Evolutionary conservation across 2,797 vertebrate genomes (phyloP).

Genomic region (Pseudopleuronectes americanus): DNA sequence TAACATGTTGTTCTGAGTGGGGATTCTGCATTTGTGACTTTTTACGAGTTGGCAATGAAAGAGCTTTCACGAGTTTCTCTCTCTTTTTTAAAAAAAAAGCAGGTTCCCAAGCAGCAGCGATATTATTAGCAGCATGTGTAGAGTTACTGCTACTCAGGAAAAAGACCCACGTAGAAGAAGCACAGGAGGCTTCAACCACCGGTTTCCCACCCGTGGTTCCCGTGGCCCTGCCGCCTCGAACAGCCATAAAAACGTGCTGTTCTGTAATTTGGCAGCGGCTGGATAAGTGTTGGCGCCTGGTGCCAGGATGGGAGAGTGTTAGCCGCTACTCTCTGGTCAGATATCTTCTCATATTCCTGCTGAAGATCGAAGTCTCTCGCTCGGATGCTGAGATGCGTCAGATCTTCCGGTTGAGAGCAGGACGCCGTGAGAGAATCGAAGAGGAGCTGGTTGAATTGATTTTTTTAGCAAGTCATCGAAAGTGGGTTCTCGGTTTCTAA

Average conservation of each 20-base stretch:
- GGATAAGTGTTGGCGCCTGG: slow-evolving; percentile 43
- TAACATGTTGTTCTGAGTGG: not conserved
- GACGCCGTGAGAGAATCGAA: no score
- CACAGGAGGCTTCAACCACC: slow-evolving; percentile 37
- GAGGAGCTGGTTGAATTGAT: not conserved
- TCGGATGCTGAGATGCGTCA: no score
- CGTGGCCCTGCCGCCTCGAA: slow-evolving; percentile 31
- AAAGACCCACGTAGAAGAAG: slow-evolving; percentile 42
- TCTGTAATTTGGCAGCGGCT: slow-evolving; percentile 53
- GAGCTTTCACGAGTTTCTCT: not conserved
- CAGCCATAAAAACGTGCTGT: slow-evolving; percentile 42
- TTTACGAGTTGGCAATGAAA: not conserved
- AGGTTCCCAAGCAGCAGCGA: slow-evolving; percentile 3
- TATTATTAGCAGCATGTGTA: slow-evolving; percentile 24
- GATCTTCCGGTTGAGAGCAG: no score
- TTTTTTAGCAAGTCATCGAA: not conserved
- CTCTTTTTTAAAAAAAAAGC: not conserved
- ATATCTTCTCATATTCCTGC: no score
- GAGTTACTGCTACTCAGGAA: slow-evolving; percentile 17
- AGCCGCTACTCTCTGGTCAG: no score
- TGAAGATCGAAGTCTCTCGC: no score
- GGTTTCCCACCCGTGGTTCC: slow-evolving; percentile 60
- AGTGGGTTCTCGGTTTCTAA: not conserved
- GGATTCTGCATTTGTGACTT: not conserved
- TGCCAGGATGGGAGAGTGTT: slow-evolving; percentile 9